A percentile compares a stretch with the other conserved stretches of the same genome.
These are phyloP conservation scores for Hemicordylus capensis DNA, from an alignment of 2,113 vertebrate genomes.

Conservation along the genomic window DNA sequence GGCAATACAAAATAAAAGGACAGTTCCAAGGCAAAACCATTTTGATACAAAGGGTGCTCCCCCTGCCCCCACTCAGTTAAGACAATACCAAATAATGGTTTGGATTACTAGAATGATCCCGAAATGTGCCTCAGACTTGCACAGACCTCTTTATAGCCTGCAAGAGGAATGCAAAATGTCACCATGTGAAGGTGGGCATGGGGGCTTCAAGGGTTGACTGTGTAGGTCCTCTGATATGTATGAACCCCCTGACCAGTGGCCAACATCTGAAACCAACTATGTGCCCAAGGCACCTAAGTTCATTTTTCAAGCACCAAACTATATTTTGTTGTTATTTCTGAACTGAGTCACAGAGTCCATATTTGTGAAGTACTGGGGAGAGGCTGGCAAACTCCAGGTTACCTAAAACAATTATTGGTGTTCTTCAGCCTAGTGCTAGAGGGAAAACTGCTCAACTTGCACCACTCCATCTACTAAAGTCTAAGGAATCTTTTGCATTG, in stretches of 20 bases:
- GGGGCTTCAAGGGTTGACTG: too few relatives aligned
- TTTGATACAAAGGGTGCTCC: not conserved
- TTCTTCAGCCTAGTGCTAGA: not conserved
- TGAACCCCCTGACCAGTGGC: too few relatives aligned
- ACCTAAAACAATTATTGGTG: not conserved
- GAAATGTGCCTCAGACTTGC: not conserved
- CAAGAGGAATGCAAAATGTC: too few relatives aligned
- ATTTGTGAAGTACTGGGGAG: not conserved
- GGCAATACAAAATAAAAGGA: not conserved
- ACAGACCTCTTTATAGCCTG: too few relatives aligned
- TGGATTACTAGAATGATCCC: not conserved
- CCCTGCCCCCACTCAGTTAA: not conserved
- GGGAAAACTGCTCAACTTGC: not conserved
- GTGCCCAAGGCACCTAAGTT: too few relatives aligned
- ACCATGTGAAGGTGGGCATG: too few relatives aligned
- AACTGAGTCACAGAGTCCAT: not conserved
- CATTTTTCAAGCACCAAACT: not conserved
- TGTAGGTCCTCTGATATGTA: too few relatives aligned
- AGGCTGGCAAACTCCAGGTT: not conserved
- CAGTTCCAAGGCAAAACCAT: not conserved
- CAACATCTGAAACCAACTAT: too few relatives aligned
- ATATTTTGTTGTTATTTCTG: not conserved
- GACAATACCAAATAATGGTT: not conserved
- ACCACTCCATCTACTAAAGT: not conserved
- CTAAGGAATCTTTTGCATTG: not conserved